phyloP scores from a whole-genome alignment of 2,797 vertebrate genomes.

The Parauchenoglanis punctatus region DNA sequence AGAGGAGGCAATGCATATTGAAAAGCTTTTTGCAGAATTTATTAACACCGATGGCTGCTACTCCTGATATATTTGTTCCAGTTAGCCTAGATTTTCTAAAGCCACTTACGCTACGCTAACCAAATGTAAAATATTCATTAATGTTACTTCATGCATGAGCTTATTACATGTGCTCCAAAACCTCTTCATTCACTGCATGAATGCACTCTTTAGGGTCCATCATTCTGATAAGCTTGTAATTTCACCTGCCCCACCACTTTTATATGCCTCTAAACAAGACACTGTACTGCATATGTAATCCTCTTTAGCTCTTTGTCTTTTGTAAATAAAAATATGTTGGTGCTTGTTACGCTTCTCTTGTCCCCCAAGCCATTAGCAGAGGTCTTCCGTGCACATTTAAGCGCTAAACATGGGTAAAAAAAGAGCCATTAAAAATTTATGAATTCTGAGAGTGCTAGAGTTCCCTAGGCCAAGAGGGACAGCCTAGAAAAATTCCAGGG shows the following conservation, averaged over 20 bases:
- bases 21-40: slow-evolving; percentile 3
- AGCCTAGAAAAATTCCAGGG: slow-evolving; percentile 24
- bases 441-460: slow-evolving; percentile 21
- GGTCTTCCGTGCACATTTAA: slow-evolving; percentile 18
- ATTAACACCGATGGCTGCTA: not conserved
- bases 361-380: not conserved
- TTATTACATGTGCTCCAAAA: not conserved
- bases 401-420: not conserved
- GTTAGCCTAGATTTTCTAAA: not conserved
- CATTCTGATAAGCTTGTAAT: not conserved
- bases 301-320: not conserved
- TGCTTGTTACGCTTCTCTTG: not conserved
- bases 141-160: not conserved
- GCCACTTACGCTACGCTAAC: not conserved
- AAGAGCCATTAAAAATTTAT: slow-evolving; percentile 38
- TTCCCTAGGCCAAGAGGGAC: slow-evolving; percentile 21
- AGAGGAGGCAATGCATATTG: not conserved
- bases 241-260: not conserved
- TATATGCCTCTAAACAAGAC: not conserved
- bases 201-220: not conserved
- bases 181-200: not conserved
- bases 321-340: slow-evolving; percentile 3
- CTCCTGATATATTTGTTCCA: not conserved
- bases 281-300: not conserved
- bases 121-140: not conserved